phyloP scores from a whole-genome alignment of 1,140 invertebrate genomes.

The Drosophila sucinea region DNA sequence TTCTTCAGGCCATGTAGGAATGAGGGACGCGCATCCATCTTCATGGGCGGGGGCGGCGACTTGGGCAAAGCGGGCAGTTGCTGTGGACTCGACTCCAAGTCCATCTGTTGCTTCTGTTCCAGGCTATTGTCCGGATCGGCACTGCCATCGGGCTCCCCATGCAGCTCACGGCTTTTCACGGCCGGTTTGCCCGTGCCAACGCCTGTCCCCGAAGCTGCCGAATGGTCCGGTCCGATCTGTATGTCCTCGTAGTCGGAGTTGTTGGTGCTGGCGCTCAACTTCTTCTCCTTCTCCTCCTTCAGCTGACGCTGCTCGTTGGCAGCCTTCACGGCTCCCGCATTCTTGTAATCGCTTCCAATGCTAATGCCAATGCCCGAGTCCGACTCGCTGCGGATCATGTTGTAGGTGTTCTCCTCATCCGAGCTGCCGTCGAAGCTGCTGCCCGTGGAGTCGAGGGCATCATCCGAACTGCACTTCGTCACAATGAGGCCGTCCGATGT shows the following conservation, averaged over 20 bases:
- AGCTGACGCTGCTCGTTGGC: constrained; percentile 42
- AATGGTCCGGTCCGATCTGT: constrained; percentile 70
- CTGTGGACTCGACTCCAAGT: constrained; percentile 25
- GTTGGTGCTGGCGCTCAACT: constrained; percentile 77
- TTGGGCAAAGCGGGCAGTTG: constrained; percentile 86
- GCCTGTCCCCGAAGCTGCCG: constrained; percentile 4
- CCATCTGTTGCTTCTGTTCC: constrained; percentile 56
- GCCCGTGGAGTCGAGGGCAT: constrained; percentile 80
- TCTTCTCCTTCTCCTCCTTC: constrained; percentile 61
- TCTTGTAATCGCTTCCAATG: constrained; percentile 79
- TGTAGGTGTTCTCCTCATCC: constrained; percentile 82
- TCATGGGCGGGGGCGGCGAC: constrained; percentile 84
- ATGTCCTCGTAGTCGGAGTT: constrained; percentile 83
- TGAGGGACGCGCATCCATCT: constrained; percentile 87
- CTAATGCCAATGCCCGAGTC: constrained; percentile 82
- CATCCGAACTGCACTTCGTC: constrained; percentile 81
- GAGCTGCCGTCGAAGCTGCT: constrained; percentile 83
- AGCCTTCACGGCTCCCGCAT: constrained; percentile 33
- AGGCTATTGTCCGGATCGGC: constrained; percentile 89
- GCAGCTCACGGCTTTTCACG: constrained; percentile 88
- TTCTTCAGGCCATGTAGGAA: constrained; percentile 88
- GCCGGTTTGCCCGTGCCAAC: constrained; percentile 43
- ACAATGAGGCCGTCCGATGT: constrained; percentile 81
- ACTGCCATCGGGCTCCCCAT: constrained; percentile 91
- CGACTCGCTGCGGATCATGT: constrained; percentile 83